phyloP scores from a whole-genome alignment of 2,888 invertebrate genomes.

The Ctena decussata region DNA sequence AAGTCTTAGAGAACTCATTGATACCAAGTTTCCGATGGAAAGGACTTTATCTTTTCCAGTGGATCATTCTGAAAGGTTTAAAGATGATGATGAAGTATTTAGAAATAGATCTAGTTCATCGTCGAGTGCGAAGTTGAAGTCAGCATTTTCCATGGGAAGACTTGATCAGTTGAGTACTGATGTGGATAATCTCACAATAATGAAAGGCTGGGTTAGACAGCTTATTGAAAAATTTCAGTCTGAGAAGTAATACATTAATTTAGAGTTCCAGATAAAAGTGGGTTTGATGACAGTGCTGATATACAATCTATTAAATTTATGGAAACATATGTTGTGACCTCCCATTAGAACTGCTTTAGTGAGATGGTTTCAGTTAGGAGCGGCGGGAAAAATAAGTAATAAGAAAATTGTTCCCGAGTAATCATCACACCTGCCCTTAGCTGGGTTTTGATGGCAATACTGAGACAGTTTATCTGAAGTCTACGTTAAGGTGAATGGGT shows the following conservation, averaged over 20 bases:
- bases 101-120: slow-evolving; percentile 39
- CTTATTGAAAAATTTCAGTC: slow-evolving; percentile 81
- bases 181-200: slow-evolving; percentile 76
- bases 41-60: neutral
- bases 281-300: no score
- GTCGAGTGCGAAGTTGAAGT: slow-evolving; percentile 48
- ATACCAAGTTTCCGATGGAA: slow-evolving; percentile 51
- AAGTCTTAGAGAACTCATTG: slow-evolving; percentile 50
- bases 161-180: slow-evolving; percentile 76
- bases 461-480: no score
- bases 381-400: no score
- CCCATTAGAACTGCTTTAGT: no score
- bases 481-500: no score
- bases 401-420: no score
- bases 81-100: slow-evolving; percentile 27
- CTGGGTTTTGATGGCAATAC: no score
- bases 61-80: neutral
- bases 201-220: slow-evolving; percentile 82
- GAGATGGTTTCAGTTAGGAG: no score
- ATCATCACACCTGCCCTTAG: no score
- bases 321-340: no score
- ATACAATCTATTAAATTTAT: no score
- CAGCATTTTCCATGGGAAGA: slow-evolving; percentile 70
- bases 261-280: no score
- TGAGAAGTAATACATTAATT: slow-evolving; percentile 37